Conservation (phyloP, 2,113 vertebrate genomes). For the Entelurus aequoreus region DNA sequence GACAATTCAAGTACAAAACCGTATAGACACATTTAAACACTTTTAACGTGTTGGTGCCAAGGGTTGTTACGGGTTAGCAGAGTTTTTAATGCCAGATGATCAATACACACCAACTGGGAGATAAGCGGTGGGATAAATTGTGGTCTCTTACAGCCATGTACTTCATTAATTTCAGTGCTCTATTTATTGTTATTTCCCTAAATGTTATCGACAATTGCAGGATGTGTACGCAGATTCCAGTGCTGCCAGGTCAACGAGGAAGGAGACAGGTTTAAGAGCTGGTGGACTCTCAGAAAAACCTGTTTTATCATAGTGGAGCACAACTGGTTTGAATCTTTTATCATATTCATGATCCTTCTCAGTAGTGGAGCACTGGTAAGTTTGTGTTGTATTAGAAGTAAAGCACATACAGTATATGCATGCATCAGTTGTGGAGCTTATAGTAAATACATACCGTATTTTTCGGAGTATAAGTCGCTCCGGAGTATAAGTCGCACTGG, state of each 20-base stretch:
- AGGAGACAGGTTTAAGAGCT: conserved; percentile 80
- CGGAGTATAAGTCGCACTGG: too few relatives aligned
- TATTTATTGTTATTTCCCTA: not conserved
- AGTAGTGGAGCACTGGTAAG: conserved; percentile 96
- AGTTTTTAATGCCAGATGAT: not conserved
- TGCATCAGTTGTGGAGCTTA: not conserved
- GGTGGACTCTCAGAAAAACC: conserved; percentile 95
- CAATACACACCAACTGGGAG: not conserved
- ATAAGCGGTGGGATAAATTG: not conserved
- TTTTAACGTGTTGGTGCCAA: too few relatives aligned
- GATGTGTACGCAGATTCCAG: conserved; percentile 87
- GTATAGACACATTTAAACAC: too few relatives aligned
- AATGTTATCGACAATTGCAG: conserved; percentile 55
- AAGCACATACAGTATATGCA: not conserved
- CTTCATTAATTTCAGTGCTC: not conserved
- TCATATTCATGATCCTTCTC: conserved; percentile 99
- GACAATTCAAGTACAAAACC: too few relatives aligned
- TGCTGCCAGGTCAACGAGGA: conserved; percentile 90
- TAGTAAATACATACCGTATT: not conserved
- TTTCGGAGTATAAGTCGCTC: too few relatives aligned
- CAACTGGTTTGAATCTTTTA: conserved; percentile 99
- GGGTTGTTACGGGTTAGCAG: too few relatives aligned
- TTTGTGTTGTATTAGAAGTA: conserved; percentile 8
- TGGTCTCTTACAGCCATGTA: not conserved
- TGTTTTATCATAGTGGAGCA: conserved; percentile 97